A percentile compares a stretch with the other conserved stretches of the same genome.
These are phyloP conservation scores for Probaryconus sp. DNA, from an alignment of 1,140 invertebrate species.

Conservation along the genomic window DNA sequence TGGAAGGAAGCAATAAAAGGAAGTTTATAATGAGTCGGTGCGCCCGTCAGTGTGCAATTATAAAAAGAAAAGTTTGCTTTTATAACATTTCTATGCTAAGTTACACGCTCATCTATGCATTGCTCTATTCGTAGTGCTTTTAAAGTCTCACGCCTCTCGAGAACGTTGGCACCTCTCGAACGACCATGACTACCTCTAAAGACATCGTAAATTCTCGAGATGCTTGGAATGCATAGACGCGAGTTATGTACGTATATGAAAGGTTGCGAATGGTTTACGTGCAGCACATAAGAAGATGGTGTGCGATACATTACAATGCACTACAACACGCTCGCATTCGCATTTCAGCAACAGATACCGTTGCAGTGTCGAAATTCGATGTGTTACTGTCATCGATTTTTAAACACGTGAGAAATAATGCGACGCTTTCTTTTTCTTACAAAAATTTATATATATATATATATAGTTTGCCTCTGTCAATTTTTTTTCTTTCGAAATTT, in stretches of 20 bases:
- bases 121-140: constrained; percentile 42
- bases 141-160: constrained; percentile 45
- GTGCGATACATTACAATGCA: constrained; percentile 55
- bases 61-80: constrained; percentile 21
- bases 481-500: no score
- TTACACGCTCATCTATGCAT: constrained; percentile 50
- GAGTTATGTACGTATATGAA: constrained; percentile 61
- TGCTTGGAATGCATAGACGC: constrained; percentile 62
- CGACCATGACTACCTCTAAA: constrained; percentile 60
- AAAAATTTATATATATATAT: no score
- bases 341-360: constrained; percentile 46
- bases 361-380: constrained; percentile 30
- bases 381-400: constrained; percentile 27
- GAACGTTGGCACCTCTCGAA: constrained; percentile 60
- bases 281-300: constrained; percentile 49
- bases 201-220: constrained; percentile 60
- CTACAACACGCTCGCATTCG: constrained; percentile 8
- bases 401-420: neutral
- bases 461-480: no score
- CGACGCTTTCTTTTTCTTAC: no score
- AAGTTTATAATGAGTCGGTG: neutral
- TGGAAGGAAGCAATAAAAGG: neutral
- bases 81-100: constrained; percentile 29
- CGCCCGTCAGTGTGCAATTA: constrained; percentile 10
- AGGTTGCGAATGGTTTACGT: constrained; percentile 61